These are phyloP conservation scores for Meloe dianella DNA, from an alignment of 2,888 invertebrate genomes.

Conservation along the genomic window DNA sequence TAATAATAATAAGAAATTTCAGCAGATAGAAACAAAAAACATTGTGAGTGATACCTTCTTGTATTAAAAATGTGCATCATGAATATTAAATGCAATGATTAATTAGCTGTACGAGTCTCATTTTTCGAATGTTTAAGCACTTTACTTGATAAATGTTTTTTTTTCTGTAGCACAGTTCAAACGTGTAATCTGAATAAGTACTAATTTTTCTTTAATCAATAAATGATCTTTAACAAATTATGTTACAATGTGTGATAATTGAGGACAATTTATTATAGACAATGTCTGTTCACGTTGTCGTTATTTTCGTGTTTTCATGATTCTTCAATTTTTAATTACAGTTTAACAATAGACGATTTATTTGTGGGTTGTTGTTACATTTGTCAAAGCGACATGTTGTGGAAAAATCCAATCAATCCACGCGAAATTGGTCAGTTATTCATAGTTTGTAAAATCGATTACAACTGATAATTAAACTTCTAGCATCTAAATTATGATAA, in stretches of 20 bases:
- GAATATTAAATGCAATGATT: neutral
- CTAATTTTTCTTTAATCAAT: neutral
- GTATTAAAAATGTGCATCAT: neutral
- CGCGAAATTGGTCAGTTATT: no score
- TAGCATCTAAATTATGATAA: no score
- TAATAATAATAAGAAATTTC: neutral
- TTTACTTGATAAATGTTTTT: no score
- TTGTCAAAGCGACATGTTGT: neutral
- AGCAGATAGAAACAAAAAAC: neutral
- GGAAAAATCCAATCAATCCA: slow-evolving; percentile 2
- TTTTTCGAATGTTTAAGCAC: neutral
- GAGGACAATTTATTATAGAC: no score
- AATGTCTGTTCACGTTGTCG: no score
- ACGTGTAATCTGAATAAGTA: no score
- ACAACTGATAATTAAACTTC: no score
- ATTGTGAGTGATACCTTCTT: neutral
- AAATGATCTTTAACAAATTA: neutral
- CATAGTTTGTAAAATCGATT: no score
- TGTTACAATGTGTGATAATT: neutral
- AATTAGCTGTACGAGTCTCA: neutral
- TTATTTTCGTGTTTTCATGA: neutral
- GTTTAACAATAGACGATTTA: neutral
- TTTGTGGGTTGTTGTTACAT: neutral
- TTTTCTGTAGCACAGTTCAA: no score
- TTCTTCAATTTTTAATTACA: neutral